A percentile compares a stretch with the other conserved stretches of the same genome.
These are phyloP conservation scores for Apoderus coryli DNA, from an alignment of 2,888 invertebrate genomes.

Conservation along the genomic window DNA sequence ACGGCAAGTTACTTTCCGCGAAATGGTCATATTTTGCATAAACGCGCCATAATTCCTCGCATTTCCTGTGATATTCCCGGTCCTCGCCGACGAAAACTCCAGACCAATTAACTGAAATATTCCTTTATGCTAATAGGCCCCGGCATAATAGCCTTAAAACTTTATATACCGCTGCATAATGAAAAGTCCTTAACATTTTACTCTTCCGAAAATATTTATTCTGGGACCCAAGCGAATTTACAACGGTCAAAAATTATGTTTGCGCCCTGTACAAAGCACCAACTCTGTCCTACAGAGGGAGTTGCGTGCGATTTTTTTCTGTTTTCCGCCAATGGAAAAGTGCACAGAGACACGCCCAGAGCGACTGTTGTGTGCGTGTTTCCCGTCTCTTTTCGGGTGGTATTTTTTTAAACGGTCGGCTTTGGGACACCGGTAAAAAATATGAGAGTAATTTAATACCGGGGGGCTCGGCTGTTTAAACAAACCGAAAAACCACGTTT, in stretches of 20 bases:
- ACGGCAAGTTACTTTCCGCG: no score
- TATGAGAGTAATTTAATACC: conserved; percentile 33
- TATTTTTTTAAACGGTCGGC: conserved; percentile 27
- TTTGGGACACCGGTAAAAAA: conserved; percentile 32
- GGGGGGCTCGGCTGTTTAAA: conserved; percentile 30
- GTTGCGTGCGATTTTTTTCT: conserved; percentile 28
- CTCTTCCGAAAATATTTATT: conserved; percentile 37
- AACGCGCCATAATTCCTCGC: conserved; percentile 27
- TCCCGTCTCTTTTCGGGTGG: conserved; percentile 22
- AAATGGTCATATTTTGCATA: conserved; percentile 28
- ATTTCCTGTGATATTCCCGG: conserved; percentile 26
- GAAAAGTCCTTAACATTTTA: conserved; percentile 36
- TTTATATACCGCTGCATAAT: conserved; percentile 33
- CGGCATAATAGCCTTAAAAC: conserved; percentile 34
- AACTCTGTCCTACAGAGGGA: conserved; percentile 28
- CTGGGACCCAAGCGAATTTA: conserved; percentile 35
- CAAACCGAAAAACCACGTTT: conserved; percentile 30
- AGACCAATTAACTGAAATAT: conserved; percentile 23
- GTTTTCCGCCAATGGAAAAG: conserved; percentile 34
- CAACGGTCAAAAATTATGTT: conserved; percentile 34
- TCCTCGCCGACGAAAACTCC: conserved; percentile 14
- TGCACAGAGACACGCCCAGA: conserved; percentile 28
- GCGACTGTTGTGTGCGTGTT: no score
- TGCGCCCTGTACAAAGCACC: no score
- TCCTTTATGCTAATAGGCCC: conserved; percentile 34